Base-by-base conservation (phyloP, 2,113 vertebrate species). In the Gnathonemus longibarbis region DNA sequence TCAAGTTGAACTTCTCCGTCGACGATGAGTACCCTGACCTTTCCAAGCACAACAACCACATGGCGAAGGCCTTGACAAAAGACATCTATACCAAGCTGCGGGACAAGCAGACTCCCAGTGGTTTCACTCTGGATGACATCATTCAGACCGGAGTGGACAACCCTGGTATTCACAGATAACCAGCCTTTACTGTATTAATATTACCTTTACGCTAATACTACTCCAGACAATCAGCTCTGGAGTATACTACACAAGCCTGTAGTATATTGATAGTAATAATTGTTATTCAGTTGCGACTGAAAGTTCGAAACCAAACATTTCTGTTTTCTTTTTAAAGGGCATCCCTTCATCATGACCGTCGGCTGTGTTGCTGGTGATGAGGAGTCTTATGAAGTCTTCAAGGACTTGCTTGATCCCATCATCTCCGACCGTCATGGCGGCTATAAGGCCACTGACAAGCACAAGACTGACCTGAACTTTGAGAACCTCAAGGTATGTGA, bases 271-370 rank as follows among this genome's bases (percentile, higher is more conserved):
- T 10, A n/a, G 49, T 19, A 87, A 52, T 10, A 27, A 50, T 17
- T 50, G 8, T 66, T 10, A 7, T 66, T 66, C 58, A 27, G 58
- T 31, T 49, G 31, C 6, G 15, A 10, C 48, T 48, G 52, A 86
- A 19, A 24, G 10, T 88, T 48, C 0, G 70, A 49, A 3, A 53
- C 15, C 45, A 89, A 45, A 9, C 19, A 1, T 48, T 46, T 58
- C 31, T 13, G 53, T 46, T 52, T 19, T 27, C n/a, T 84, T 2
- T 35, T 48, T 49, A 11, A 91, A 98, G 98, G 98, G 91, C 98
- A 98, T 94, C 98, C 98, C 91, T 98, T 96, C 96, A 98, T 98
- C 96, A 98, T 98, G 98, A 98, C 98, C 0, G 98, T 98, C 90
- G 98, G 98, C 94, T 98, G 97, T 0, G 97, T 98, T 19, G 97